Conservation (phyloP, 2,113 vertebrate genomes). For the Sus scrofa region T2T-Sscrofa CM000816.6:960001-960500, state of each 20-base stretch:
- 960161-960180: not conserved
- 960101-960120: rapidly evolving
- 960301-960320: too few species aligned
- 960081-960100: rapidly evolving
- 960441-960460: not conserved
- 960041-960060: rapidly evolving
- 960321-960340: rapidly evolving
- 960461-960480: rapidly evolving
- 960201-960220: not conserved
- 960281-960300: rapidly evolving
- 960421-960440: rapidly evolving
- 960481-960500: rapidly evolving
- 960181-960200: not conserved
- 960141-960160: not conserved
- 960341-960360: rapidly evolving
- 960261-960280: not conserved
- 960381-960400: too few species aligned
- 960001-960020: not conserved
- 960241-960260: not conserved
- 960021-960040: not conserved
- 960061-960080: not conserved
- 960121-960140: rapidly evolving
- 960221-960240: not conserved
- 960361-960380: too few species aligned
- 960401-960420: not conserved